Base-by-base conservation (phyloP, 2,888 invertebrate species). In the Clunio marinus region DNA sequence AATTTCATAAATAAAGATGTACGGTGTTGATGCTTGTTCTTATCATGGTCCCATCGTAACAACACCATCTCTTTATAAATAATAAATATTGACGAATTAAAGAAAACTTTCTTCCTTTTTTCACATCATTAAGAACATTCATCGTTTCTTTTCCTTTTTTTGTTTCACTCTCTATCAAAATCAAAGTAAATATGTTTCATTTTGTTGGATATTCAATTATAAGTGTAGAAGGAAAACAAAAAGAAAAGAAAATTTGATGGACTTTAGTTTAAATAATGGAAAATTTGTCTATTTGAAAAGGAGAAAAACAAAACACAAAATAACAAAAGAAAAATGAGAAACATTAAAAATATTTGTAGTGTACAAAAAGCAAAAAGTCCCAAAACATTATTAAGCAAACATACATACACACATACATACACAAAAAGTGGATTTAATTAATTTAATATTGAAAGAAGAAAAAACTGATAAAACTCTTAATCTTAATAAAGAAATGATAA, bases 331-430 rank as follows among this genome's bases (percentile, higher is more conserved):
- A 32, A 32, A 51, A 51, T 20, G 7, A 4, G 51, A 51, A 45
- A 45, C 24, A 57, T 27, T n/a, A n/a, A 55, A 45, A 66, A 28
- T 55, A 66, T 66, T 66, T 66, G 66, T 66, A 66, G 66, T 66
- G 66, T 66, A 66, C 66, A 66, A 66, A 59, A 45, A 25, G 22
- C 37, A 45, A 63, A 24, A 51, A 51, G 20, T 32, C 63, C 63
- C 63, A 41, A 65, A 65, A 65, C 22, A 66, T 55, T 57, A 57
- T 27, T 57, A 57, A 57, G 57, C 57, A 57, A 32, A 32, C 4
- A 32, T 10, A 24, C 57, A 57, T 7, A 32, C 51, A 57, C 57
- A 57, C 51, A 51, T 17, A 7, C 32, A 51, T 2, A 57, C 2
- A n/a, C 5, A 57, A 27, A 57, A 57, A 4, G 51, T 51, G 51